These are phyloP conservation scores for Sebastes kiyomatsui DNA, from an alignment of 2,797 vertebrate species.

Conservation along the genomic window DNA sequence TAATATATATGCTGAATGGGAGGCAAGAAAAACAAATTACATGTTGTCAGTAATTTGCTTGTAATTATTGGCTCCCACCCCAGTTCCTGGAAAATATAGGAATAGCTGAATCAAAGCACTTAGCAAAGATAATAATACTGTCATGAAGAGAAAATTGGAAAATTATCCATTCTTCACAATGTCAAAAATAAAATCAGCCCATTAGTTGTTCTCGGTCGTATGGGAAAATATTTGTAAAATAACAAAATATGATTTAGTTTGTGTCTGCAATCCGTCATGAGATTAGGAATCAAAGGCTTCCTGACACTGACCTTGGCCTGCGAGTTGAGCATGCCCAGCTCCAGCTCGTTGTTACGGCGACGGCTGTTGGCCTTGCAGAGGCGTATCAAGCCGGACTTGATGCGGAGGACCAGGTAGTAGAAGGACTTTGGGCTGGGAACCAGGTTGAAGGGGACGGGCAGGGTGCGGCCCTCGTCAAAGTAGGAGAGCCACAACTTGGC, in stretches of 20 bases:
- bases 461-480: constrained; percentile 95
- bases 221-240: neutral
- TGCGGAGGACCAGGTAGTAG: constrained; percentile 94
- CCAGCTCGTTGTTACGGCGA: constrained; percentile 90
- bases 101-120: neutral
- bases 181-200: neutral
- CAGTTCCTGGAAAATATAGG: neutral
- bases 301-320: constrained; percentile 82
- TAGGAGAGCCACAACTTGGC: constrained; percentile 98
- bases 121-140: neutral
- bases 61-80: neutral
- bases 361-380: constrained; percentile 92
- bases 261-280: neutral
- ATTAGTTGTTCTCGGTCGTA: neutral
- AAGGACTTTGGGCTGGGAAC: constrained; percentile 98
- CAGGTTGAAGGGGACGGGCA: constrained; percentile 95
- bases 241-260: neutral
- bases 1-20: neutral
- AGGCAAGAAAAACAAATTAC: neutral
- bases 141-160: neutral
- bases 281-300: neutral
- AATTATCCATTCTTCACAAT: neutral
- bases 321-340: constrained; percentile 96
- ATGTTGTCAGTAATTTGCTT: neutral
- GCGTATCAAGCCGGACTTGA: constrained; percentile 90